Evolutionary conservation across 2,113 vertebrate genomes (phyloP).

Genomic region (Cyanistes caeruleus): DNA sequence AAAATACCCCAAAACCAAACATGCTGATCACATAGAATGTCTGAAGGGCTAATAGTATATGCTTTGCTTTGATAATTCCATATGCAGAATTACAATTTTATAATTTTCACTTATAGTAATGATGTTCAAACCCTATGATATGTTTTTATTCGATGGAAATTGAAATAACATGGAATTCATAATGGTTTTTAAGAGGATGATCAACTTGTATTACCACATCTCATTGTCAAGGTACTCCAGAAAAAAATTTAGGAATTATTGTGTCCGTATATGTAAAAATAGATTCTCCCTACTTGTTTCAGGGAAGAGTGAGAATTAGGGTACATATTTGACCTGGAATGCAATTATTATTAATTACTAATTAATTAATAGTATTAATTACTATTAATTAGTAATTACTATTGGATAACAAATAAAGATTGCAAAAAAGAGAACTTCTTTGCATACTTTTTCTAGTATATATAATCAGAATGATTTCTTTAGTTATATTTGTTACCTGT

Average conservation of each 20-base stretch:
- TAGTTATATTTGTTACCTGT: neutral
- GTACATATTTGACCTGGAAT: neutral
- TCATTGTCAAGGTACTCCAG: neutral
- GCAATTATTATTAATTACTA: neutral
- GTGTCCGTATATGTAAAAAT: neutral
- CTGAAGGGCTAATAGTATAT: neutral
- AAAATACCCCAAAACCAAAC: neutral
- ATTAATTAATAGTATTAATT: too few species aligned
- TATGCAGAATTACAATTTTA: neutral
- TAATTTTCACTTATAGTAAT: neutral
- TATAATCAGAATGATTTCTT: neutral
- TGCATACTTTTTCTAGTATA: accelerated
- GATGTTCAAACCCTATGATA: neutral
- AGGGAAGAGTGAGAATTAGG: neutral
- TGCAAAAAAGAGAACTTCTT: neutral
- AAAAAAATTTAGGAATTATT: neutral
- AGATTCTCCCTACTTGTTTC: neutral
- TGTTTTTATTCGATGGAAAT: neutral
- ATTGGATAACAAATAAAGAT: neutral
- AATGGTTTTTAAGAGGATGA: neutral
- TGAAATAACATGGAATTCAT: neutral
- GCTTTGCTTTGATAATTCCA: neutral
- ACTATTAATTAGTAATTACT: neutral
- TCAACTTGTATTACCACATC: neutral
- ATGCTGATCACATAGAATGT: neutral